Evolutionary conservation across 2,888 invertebrate species (phyloP).

Genomic region (Panopea generosa): DNA sequence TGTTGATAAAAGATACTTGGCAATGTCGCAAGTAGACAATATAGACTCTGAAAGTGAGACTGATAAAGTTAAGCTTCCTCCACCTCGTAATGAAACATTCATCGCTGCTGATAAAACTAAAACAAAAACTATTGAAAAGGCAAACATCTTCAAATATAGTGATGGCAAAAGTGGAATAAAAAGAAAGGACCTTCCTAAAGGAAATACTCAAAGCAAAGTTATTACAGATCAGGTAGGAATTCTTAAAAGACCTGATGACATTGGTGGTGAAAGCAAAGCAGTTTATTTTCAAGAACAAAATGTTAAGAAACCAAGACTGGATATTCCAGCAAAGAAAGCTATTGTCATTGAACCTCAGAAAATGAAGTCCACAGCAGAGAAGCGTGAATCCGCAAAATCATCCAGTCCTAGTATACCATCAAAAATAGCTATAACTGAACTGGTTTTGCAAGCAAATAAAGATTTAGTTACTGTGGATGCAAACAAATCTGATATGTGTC

Average conservation of each 20-base stretch:
- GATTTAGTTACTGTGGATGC: conserved; percentile 14
- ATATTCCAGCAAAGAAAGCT: conserved; percentile 14
- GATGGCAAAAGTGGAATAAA: too few species aligned
- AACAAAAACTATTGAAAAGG: too few species aligned
- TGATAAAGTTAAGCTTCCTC: conserved; percentile 16
- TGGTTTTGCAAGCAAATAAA: too few species aligned
- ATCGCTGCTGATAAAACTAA: not conserved
- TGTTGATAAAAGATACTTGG: not conserved
- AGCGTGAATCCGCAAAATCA: conserved; percentile 23
- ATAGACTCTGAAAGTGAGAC: conserved; percentile 9
- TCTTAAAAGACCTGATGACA: not conserved
- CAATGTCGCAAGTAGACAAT: conserved; percentile 7
- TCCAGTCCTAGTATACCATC: not conserved
- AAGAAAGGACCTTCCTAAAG: too few species aligned
- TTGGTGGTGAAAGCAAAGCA: too few species aligned
- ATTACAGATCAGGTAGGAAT: not conserved
- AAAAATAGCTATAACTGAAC: not conserved
- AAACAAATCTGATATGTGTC: conserved; percentile 31
- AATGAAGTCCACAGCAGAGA: conserved; percentile 41
- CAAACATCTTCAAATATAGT: too few species aligned
- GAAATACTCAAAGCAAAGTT: too few species aligned
- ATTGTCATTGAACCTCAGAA: conserved; percentile 39
- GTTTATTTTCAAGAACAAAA: too few species aligned
- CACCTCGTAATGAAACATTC: conserved; percentile 5
- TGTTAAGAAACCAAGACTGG: conserved; percentile 28